Evolutionary conservation across 2,113 vertebrate species (phyloP), one percentile per base, ranked within the genome.

Genomic region (Phrynocephalus versicolor): DNA sequence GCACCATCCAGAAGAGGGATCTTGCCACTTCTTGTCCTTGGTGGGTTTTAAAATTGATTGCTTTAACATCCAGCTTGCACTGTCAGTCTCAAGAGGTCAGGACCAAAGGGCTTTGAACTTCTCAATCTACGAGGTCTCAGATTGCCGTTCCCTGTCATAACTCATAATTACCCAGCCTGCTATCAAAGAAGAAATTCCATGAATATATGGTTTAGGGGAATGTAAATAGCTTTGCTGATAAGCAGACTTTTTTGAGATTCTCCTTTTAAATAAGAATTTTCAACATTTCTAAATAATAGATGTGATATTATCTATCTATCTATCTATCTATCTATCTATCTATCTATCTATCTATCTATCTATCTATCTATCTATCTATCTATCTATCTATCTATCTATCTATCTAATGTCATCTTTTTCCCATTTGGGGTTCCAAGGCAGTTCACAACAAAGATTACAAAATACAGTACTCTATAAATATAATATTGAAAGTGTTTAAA

Each of bases 41-140:
- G 73, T 10, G 37, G 86, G 39, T 65, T 0, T 5, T 9, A 33
- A 5, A 10, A 62, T 67, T 60, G 71, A n/a, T 8, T 69, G n/a
- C 2, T 27, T 76, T 67, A 64, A 33, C 71, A 65, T 58, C 51
- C 75, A 81, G 16, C 16, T 2, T 55, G 27, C 1, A 35, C 18
- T 45, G 79, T 23, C 30, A 81, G 1, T 65, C 55, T 84, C 35
- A 58, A 86, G 76, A 6, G 57, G 81, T 25, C 74, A 45, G 39
- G 73, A 35, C 15, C 25, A 19, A 85, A 87, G 57, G n/a, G n/a
- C n/a, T n/a, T n/a, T n/a, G n/a, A n/a, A n/a, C 85, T 74, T 71
- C 71, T 82, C 55, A 12, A 9, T 55, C 79, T 87, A 77, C 2
- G 62, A 23, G 16, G 30, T 88, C 79, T 87, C 83, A 62, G 41